phyloP scores from a whole-genome alignment of 2,888 invertebrate genomes.

The Sthenelais limicola region DNA sequence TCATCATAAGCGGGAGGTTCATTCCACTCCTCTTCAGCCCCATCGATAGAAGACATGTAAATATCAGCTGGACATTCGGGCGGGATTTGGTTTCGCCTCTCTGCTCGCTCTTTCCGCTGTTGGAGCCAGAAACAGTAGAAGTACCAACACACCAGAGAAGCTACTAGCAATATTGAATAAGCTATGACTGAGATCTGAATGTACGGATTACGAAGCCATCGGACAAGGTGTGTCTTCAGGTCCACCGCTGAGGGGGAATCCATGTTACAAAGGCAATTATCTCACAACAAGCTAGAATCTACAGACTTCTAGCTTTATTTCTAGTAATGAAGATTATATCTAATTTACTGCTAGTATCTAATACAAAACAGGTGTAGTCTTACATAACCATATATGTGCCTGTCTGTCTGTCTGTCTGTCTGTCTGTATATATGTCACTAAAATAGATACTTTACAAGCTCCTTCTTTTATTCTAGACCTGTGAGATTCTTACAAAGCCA shows the following conservation, averaged over 20 bases:
- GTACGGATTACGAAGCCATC: constrained; percentile 24
- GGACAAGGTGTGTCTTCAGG: constrained; percentile 28
- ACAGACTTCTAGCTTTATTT: too few relatives aligned
- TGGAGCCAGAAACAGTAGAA: constrained; percentile 35
- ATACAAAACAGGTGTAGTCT: too few relatives aligned
- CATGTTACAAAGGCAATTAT: constrained; percentile 14
- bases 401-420: too few relatives aligned
- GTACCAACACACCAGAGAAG: constrained; percentile 30
- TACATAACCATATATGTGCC: too few relatives aligned
- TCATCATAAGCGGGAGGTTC: constrained; percentile 27
- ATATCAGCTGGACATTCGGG: constrained; percentile 33
- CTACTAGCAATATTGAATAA: constrained; percentile 24
- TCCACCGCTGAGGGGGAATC: constrained; percentile 35
- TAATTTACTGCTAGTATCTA: too few relatives aligned
- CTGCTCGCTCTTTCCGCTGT: constrained; percentile 21
- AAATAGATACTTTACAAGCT: too few relatives aligned
- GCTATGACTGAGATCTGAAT: constrained; percentile 29
- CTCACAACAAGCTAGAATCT: too few relatives aligned
- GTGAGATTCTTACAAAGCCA: constrained; percentile 19
- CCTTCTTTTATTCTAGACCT: constrained; percentile 10
- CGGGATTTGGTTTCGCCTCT: constrained; percentile 18
- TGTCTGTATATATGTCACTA: too few relatives aligned
- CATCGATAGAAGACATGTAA: constrained; percentile 24
- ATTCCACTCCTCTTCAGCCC: constrained; percentile 19
- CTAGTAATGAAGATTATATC: too few relatives aligned